Evolutionary conservation across 2,113 vertebrate genomes (phyloP).

Genomic region (Oxyura jamaicensis): DNA sequence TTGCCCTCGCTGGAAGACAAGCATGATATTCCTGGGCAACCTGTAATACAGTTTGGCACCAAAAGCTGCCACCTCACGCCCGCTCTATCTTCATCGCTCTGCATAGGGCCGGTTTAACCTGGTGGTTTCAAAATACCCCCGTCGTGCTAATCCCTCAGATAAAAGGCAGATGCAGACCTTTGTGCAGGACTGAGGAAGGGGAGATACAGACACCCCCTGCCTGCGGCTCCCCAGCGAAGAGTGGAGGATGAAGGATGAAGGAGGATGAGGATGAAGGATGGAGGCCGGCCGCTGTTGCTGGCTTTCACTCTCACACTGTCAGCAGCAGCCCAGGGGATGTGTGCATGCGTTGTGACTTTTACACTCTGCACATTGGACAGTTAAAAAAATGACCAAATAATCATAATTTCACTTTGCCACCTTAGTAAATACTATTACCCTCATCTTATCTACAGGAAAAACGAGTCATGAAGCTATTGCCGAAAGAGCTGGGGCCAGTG

Average conservation of each 20-base stretch:
- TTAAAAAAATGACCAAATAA: conserved; percentile 9
- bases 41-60: background rate
- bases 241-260: background rate
- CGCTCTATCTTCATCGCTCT: background rate
- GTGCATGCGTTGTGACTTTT: background rate
- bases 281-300: background rate
- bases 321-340: background rate
- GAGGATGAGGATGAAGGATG: background rate
- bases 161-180: background rate
- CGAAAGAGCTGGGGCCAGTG: background rate
- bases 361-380: background rate
- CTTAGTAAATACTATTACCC: background rate
- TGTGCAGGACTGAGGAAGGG: background rate
- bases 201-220: background rate
- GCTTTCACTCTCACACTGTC: background rate
- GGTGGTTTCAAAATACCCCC: background rate
- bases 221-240: background rate
- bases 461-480: background rate
- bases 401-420: background rate
- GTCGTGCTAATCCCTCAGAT: background rate
- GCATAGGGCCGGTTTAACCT: background rate
- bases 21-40: background rate
- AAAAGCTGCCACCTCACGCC: background rate
- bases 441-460: background rate
- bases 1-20: background rate